Base-by-base conservation (phyloP, 2,113 vertebrate genomes). In the Sorex araneus region DNA sequence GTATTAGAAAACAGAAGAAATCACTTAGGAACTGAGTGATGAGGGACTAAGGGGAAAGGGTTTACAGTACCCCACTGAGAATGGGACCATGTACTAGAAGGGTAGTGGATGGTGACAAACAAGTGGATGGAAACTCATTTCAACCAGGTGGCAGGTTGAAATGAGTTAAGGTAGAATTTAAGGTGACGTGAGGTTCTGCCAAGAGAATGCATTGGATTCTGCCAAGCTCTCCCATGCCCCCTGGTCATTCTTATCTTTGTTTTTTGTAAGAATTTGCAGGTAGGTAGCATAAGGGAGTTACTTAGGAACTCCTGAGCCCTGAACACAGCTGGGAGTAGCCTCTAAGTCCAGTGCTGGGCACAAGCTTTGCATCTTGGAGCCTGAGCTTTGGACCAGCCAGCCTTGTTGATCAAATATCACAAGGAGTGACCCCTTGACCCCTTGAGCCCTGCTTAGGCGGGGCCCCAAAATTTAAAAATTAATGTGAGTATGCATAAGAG, bases 241-340 rank as follows among this genome's bases (percentile, higher is more conserved):
- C 2, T 60, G 21, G 18, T 60, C 6, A 19, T 60, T 60, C 57
- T 60, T 60, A 23, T 19, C 19, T 16, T 1, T 70, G 43, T 67
- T 87, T 50, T 50, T 13, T 50, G 47, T 9, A 50, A 50, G 47
- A 71, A 36, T 71, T 66, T 83, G 21, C 18, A 60, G 19, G 25
- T 89, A 90, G 73, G 32, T 64, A 47, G 34, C 11, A 30, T 64
- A 43, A 54, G 67, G 89, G 45, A 96, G 91, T 54, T 89, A 12
- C 34, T 79, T 54, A 76, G 57, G n/a, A 90, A 69, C 54, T 76
- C 27, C 43, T 82, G 57, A 21, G 15, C 57, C 18, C 57, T 60
- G 57, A 60, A 23, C 18, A 60, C 57, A 60, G 57, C 21, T 21
- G 21, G 18, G 19, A 60, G 19, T 60, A 60, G 57, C 57, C 18